A percentile compares a stretch with the other conserved stretches of the same genome.
Conservation (phyloP, 2,113 vertebrate genomes). For the Herpetotheres cachinnans region DNA sequence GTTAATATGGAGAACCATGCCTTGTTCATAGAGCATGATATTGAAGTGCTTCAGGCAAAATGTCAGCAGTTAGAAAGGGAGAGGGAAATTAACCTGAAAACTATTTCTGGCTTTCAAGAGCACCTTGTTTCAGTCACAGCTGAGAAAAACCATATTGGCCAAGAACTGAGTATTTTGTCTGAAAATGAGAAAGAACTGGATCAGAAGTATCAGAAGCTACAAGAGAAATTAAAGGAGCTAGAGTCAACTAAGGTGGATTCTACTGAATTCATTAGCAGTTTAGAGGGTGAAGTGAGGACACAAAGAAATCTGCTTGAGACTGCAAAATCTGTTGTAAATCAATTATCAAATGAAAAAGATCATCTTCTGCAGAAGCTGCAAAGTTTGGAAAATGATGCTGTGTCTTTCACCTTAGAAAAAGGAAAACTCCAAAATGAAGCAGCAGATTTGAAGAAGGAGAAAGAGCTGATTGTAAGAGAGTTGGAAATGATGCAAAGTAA, state of each 20-base stretch:
- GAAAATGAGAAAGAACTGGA: slow-evolving; percentile 77
- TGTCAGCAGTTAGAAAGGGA: slow-evolving; percentile 72
- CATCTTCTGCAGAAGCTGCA: slow-evolving; percentile 70
- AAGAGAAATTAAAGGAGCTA: slow-evolving; percentile 70
- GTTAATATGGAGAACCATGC: slow-evolving; percentile 70
- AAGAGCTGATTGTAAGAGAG: slow-evolving; percentile 64
- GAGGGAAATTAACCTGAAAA: slow-evolving; percentile 68
- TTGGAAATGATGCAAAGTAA: slow-evolving; percentile 74
- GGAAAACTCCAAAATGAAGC: slow-evolving; percentile 71
- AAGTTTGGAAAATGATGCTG: slow-evolving; percentile 60
- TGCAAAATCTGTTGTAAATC: slow-evolving; percentile 55
- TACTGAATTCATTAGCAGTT: slow-evolving; percentile 65
- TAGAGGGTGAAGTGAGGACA: slow-evolving; percentile 76
- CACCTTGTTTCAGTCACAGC: slow-evolving; percentile 68
- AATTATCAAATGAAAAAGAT: slow-evolving; percentile 68
- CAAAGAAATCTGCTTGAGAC: slow-evolving; percentile 69
- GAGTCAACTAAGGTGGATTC: slow-evolving; percentile 71
- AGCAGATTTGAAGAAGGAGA: slow-evolving; percentile 71
- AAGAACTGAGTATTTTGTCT: slow-evolving; percentile 72
- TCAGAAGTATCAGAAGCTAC: slow-evolving; percentile 69
- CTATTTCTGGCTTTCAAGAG: slow-evolving; percentile 71
- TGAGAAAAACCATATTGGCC: slow-evolving; percentile 73
- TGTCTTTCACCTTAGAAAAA: slow-evolving; percentile 54
- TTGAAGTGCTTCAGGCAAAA: slow-evolving; percentile 74
- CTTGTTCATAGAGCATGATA: slow-evolving; percentile 72